Evolutionary conservation across 2,888 invertebrate genomes (phyloP).

Genomic region (Heliconius erato): DNA sequence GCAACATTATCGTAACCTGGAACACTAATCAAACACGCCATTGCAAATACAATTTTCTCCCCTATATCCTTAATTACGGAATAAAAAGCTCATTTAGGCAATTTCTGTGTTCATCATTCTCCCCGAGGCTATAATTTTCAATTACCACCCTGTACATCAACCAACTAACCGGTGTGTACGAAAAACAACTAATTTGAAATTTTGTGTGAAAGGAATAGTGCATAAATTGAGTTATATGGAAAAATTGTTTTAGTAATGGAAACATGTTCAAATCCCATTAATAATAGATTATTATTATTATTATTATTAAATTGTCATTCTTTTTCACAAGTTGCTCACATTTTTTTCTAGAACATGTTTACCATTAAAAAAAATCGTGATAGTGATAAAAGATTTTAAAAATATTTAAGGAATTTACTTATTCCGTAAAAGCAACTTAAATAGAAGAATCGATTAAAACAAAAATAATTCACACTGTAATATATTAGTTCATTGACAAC

Average conservation of each 20-base stretch:
- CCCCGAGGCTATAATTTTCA: constrained; percentile 44
- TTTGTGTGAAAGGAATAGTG: background rate
- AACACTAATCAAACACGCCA: constrained; percentile 2
- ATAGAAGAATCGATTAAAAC: background rate
- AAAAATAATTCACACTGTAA: background rate
- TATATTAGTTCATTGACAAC: background rate
- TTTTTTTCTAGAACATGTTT: background rate
- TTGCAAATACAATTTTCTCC: constrained; percentile 9
- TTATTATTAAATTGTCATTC: background rate
- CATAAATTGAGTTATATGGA: background rate
- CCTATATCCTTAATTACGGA: constrained; percentile 1
- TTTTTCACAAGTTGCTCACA: background rate
- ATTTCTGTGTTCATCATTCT: constrained; percentile 37
- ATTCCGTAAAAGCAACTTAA: background rate
- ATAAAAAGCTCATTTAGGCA: constrained; percentile 36
- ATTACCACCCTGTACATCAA: constrained; percentile 46
- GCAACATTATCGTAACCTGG: background rate
- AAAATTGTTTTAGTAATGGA: background rate
- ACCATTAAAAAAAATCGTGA: background rate
- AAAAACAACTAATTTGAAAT: constrained; percentile 10
- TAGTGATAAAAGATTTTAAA: background rate
- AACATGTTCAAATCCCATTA: background rate
- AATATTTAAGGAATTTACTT: background rate
- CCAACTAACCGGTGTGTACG: constrained; percentile 35
- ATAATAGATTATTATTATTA: background rate